A percentile compares a stretch with the other conserved stretches of the same genome.
Evolutionary conservation across 2,888 invertebrate species (phyloP).

Genomic region (Sphaeridia pumilis): DNA sequence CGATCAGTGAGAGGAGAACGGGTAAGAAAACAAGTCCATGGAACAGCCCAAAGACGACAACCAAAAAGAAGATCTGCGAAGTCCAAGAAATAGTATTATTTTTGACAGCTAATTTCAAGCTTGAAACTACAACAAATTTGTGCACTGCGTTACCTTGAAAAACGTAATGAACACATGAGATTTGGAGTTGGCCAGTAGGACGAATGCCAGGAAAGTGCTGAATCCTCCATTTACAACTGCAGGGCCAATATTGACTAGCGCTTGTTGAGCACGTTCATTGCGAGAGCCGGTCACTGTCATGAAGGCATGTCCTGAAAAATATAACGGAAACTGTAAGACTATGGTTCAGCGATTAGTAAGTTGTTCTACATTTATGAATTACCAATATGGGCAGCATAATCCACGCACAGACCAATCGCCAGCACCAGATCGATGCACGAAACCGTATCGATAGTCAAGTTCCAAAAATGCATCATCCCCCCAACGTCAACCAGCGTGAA

Average conservation of each 20-base stretch:
- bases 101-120: neutral
- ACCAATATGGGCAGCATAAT: slow-evolving; percentile 67
- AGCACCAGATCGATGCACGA: slow-evolving; percentile 69
- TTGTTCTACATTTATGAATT: neutral
- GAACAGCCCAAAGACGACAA: slow-evolving; percentile 64
- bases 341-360: neutral
- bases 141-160: slow-evolving; percentile 46
- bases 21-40: slow-evolving; percentile 65
- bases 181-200: slow-evolving; percentile 42
- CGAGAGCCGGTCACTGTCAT: slow-evolving; percentile 49
- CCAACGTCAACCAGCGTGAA: slow-evolving; percentile 50
- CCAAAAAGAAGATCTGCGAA: slow-evolving; percentile 58
- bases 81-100: neutral
- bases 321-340: neutral
- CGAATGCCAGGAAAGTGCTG: slow-evolving; percentile 46
- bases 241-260: slow-evolving; percentile 43
- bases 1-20: slow-evolving; percentile 47
- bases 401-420: slow-evolving; percentile 69
- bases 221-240: slow-evolving; percentile 46
- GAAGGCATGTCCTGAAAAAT: slow-evolving; percentile 53
- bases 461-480: slow-evolving; percentile 70
- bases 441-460: slow-evolving; percentile 66
- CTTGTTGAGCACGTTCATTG: slow-evolving; percentile 39
- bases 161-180: slow-evolving; percentile 46
- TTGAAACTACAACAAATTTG: neutral